Base-by-base conservation (phyloP, 2,797 vertebrate species). In the Danio albolineatus region DNA sequence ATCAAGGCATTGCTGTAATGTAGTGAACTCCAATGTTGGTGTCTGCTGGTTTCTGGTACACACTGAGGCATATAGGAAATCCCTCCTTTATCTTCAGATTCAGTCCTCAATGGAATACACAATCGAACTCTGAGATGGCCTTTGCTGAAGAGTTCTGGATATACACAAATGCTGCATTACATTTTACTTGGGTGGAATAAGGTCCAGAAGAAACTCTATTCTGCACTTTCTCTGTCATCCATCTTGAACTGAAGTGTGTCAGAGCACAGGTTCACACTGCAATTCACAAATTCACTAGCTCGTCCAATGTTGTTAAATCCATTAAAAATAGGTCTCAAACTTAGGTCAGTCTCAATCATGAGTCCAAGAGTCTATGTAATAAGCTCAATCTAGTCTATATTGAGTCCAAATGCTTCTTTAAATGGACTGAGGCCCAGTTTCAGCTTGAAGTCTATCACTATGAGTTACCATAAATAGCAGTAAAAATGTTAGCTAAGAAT, bases 1-100 rank as follows among this genome's bases (percentile, higher is more conserved):
- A 78, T 77, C 46, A 82, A 80, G 74, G 65, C 59, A 64, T 28
- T 44, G 14, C 72, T 81, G 60, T 76, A 53, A 65, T 5, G 10
- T 54, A 65, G 4, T 36, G 14, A 16, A 65, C 38, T 54, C 38
- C 56, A 16, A 19, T 46, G 39, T 46, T 6, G 17, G 12, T n/a
- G 36, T 46, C 28, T 46, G 57, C 5, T 2, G 28, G 36, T 21
- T 7, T 43, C 54, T 65, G 10, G 46, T 19, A 48, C 48, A 43
- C 62, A 28, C n/a, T 38, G 0, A 53, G 19, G 53, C 17, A 41
- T 76, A 46, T 76, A 46, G 36, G 2, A 60, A 75, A 43, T 7
- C 73, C 44, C 16, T 38, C 46, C 46, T 19, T 51, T 10, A 54
- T 61, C 53, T 67, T 28, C 5, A 43, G 17, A 16, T 44, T 54